phyloP scores from a whole-genome alignment of 2,888 invertebrate genomes.

The Mythimna albipuncta region DNA sequence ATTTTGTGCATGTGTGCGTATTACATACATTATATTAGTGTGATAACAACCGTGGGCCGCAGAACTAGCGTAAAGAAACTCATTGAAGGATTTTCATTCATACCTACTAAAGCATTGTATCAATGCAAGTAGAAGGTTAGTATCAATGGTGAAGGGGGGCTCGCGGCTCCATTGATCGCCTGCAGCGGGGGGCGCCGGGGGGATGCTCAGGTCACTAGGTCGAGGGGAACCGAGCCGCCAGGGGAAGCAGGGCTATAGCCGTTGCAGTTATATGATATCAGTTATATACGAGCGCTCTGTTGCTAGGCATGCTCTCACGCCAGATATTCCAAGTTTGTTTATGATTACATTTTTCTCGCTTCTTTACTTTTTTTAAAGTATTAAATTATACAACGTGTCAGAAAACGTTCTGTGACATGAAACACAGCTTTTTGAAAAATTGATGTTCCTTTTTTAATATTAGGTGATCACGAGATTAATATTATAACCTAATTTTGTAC shows the following conservation, averaged over 20 bases:
- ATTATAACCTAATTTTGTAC: conserved; percentile 62
- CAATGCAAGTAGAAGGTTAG: conserved; percentile 73
- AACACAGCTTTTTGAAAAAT: conserved; percentile 64
- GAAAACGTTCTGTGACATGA: conserved; percentile 68
- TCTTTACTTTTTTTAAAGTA: conserved; percentile 66
- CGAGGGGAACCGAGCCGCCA: conserved; percentile 70
- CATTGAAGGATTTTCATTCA: conserved; percentile 75
- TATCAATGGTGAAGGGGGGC: conserved; percentile 74
- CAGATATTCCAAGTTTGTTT: conserved; percentile 69
- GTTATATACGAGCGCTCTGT: conserved; percentile 61
- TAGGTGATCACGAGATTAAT: conserved; percentile 56
- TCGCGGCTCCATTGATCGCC: conserved; percentile 83
- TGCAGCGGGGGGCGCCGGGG: conserved; percentile 69
- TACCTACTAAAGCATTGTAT: conserved; percentile 71
- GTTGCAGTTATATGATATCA: conserved; percentile 62
- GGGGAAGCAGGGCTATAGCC: conserved; percentile 54
- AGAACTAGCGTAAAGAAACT: conserved; percentile 59
- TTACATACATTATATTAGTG: conserved; percentile 43
- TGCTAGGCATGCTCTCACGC: conserved; percentile 65
- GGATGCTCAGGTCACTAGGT: conserved; percentile 81
- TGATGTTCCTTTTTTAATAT: conserved; percentile 55
- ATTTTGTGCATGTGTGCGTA: conserved; percentile 44
- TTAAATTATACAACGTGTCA: conserved; percentile 70
- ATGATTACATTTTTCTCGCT: conserved; percentile 69
- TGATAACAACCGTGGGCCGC: conserved; percentile 51